Evolutionary conservation across 2,888 invertebrate genomes (phyloP).

Genomic region (Andrena hattorfiana): DNA sequence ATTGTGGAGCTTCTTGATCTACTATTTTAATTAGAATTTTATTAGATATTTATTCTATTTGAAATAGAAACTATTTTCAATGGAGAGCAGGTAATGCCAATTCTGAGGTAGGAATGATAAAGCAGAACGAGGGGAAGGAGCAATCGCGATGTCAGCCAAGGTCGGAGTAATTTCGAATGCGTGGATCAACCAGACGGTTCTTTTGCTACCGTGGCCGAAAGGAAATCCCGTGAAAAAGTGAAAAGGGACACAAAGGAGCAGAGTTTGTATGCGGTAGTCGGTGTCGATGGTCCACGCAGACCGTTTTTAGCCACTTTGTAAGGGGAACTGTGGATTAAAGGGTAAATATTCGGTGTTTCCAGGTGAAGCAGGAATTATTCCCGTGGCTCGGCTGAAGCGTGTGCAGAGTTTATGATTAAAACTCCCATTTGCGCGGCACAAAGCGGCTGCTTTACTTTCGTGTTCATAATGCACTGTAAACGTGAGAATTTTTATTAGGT

Average conservation of each 20-base stretch:
- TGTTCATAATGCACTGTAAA: slow-evolving; percentile 24
- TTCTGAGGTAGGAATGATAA: neutral
- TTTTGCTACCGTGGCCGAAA: slow-evolving; percentile 38
- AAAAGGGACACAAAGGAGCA: slow-evolving; percentile 46
- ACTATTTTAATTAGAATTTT: too few species aligned
- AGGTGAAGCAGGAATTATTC: slow-evolving; percentile 23
- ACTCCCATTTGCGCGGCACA: slow-evolving; percentile 6
- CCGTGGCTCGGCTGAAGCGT: neutral
- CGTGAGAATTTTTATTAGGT: slow-evolving; percentile 18
- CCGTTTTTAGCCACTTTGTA: slow-evolving; percentile 33
- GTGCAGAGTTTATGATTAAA: slow-evolving; percentile 33
- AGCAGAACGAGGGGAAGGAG: neutral
- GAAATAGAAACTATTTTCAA: neutral
- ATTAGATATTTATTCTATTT: too few species aligned
- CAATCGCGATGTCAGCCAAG: slow-evolving; percentile 2
- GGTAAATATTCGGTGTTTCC: slow-evolving; percentile 37
- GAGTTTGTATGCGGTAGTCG: slow-evolving; percentile 42
- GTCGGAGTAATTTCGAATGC: slow-evolving; percentile 37
- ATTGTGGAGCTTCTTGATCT: too few species aligned
- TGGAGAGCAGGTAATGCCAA: neutral
- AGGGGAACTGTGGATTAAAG: neutral
- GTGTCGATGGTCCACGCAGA: slow-evolving; percentile 26
- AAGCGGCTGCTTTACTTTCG: slow-evolving; percentile 18
- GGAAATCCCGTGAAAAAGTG: slow-evolving; percentile 12
- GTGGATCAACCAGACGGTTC: slow-evolving; percentile 27